phyloP scores from a whole-genome alignment of 2,888 invertebrate species.

The Chaetoderma sp. region DNA sequence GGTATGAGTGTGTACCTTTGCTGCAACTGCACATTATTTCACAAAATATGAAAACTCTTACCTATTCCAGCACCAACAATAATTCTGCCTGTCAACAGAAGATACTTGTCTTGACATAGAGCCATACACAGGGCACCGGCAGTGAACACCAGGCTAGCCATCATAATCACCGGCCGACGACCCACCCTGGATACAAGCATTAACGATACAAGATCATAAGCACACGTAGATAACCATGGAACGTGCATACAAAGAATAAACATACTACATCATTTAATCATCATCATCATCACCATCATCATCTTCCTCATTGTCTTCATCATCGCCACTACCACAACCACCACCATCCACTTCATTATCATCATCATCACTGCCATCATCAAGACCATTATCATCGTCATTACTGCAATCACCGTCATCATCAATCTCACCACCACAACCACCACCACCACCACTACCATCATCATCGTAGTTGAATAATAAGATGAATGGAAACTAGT shows the following conservation, averaged over 20 bases:
- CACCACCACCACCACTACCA: no score
- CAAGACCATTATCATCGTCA: no score
- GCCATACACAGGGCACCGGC: slow-evolving; percentile 72
- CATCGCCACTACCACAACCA: no score
- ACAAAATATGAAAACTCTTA: slow-evolving; percentile 48
- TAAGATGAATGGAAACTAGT: no score
- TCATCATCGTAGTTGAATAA: no score
- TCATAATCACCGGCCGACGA: slow-evolving; percentile 71
- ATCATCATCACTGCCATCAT: slow-evolving; percentile 25
- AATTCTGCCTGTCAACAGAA: slow-evolving; percentile 70
- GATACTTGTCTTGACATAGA: slow-evolving; percentile 64
- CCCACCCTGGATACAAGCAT: no score
- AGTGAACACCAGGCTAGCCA: slow-evolving; percentile 71
- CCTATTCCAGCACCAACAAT: slow-evolving; percentile 72
- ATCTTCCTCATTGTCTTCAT: slow-evolving; percentile 68
- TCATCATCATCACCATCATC: slow-evolving; percentile 69
- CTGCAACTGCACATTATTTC: background rate
- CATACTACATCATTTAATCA: background rate
- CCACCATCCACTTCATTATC: no score
- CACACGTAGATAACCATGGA: no score
- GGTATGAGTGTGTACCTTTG: background rate
- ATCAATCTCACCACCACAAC: no score
- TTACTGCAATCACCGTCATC: no score
- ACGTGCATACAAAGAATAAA: no score
- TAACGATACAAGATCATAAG: no score